These are phyloP conservation scores for Drosophila sturtevanti DNA, from an alignment of 1,140 invertebrate species.

Conservation along the genomic window DNA sequence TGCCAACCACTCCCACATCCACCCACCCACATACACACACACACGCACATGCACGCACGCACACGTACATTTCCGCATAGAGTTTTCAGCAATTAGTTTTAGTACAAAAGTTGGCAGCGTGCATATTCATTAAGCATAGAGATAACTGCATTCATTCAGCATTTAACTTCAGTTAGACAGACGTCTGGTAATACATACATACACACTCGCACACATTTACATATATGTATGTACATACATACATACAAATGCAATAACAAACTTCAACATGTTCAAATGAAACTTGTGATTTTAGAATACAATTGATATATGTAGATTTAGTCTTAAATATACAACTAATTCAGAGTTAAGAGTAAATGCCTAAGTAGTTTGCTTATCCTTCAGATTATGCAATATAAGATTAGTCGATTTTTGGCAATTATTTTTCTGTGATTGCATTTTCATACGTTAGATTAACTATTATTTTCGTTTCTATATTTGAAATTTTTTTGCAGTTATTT, in stretches of 20 bases:
- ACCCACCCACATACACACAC: not conserved
- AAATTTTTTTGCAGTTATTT: too few species aligned
- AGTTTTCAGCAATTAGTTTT: constrained; percentile 70
- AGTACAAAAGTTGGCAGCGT: constrained; percentile 61
- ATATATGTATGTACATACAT: not conserved
- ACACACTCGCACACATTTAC: not conserved
- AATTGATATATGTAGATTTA: too few species aligned
- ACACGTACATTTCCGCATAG: not conserved
- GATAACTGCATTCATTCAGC: constrained; percentile 40
- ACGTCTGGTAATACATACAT: not conserved
- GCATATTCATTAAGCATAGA: constrained; percentile 68
- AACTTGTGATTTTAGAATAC: not conserved
- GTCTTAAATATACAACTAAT: too few species aligned
- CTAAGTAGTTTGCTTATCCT: too few species aligned
- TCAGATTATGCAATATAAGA: too few species aligned
- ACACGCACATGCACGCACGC: not conserved
- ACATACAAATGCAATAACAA: not conserved
- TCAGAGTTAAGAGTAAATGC: too few species aligned
- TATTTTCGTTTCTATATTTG: too few species aligned
- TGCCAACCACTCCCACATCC: constrained; percentile 25
- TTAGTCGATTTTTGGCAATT: too few species aligned
- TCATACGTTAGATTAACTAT: too few species aligned
- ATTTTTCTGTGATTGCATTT: too few species aligned
- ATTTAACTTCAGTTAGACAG: constrained; percentile 7
- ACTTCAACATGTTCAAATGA: not conserved